These are phyloP conservation scores for Paralvinella palmiformis DNA, from an alignment of 1,140 invertebrate genomes.

Conservation along the genomic window DNA sequence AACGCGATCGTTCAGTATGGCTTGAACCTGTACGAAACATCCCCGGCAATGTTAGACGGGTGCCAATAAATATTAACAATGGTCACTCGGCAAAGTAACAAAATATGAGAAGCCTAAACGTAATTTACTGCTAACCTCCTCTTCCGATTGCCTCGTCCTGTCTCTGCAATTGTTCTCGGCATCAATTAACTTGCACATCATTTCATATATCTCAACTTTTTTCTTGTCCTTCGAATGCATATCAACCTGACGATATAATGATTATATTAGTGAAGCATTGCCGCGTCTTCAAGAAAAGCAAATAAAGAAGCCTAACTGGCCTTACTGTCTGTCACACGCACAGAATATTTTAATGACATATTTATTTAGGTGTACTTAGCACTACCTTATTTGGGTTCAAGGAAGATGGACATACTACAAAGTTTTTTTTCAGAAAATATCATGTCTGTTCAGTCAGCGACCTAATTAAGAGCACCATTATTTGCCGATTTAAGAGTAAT, in stretches of 20 bases:
- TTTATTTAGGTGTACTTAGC: no score
- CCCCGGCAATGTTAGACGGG: neutral
- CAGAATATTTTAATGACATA: no score
- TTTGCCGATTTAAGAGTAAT: neutral
- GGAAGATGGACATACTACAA: no score
- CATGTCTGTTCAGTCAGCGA: no score
- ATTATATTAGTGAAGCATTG: no score
- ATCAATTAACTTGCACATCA: slow-evolving; percentile 38
- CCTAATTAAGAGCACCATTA: slow-evolving; percentile 7
- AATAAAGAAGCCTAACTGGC: no score
- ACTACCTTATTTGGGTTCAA: no score
- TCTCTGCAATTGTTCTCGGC: slow-evolving; percentile 39
- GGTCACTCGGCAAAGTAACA: no score
- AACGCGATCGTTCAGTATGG: slow-evolving; percentile 40
- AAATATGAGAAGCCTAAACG: neutral
- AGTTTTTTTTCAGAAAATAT: no score
- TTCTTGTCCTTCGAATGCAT: slow-evolving; percentile 33
- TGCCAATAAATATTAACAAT: no score
- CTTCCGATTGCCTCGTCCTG: slow-evolving; percentile 42
- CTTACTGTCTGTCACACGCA: no score
- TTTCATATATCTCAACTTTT: slow-evolving; percentile 47
- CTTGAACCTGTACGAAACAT: slow-evolving; percentile 30
- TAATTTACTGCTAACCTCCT: slow-evolving; percentile 38
- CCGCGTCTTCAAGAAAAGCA: no score
- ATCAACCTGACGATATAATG: slow-evolving; percentile 48